Evolutionary conservation across 2,888 invertebrate genomes (phyloP).

Genomic region (Epicampocera succincta): DNA sequence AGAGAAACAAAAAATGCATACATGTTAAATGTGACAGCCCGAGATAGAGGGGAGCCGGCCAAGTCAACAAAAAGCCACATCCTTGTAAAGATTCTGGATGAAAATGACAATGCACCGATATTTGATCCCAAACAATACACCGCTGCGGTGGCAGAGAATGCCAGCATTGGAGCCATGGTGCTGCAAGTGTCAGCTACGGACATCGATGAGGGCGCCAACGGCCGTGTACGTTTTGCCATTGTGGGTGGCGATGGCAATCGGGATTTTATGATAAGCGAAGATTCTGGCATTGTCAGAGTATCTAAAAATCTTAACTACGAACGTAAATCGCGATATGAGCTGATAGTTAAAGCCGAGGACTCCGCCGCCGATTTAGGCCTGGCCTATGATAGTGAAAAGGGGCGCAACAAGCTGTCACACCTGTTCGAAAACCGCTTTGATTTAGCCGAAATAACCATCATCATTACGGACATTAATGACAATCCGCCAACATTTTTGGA

Average conservation of each 20-base stretch:
- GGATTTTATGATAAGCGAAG: constrained; percentile 95
- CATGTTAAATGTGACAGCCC: constrained; percentile 89
- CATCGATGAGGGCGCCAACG: constrained; percentile 93
- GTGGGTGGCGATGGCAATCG: constrained; percentile 93
- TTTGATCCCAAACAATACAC: constrained; percentile 95
- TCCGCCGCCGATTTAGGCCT: constrained; percentile 87
- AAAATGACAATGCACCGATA: constrained; percentile 94
- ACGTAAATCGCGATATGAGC: constrained; percentile 90
- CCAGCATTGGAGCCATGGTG: constrained; percentile 95
- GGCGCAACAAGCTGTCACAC: constrained; percentile 50
- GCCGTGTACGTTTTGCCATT: constrained; percentile 95
- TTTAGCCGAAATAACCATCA: constrained; percentile 91
- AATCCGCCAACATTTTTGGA: constrained; percentile 95
- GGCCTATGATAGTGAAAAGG: constrained; percentile 61
- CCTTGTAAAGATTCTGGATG: constrained; percentile 89
- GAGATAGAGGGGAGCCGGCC: constrained; percentile 93
- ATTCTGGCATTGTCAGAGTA: constrained; percentile 93
- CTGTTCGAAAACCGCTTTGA: constrained; percentile 84
- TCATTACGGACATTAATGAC: constrained; percentile 95
- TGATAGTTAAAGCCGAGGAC: constrained; percentile 94
- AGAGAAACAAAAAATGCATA: constrained; percentile 90
- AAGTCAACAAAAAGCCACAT: constrained; percentile 87
- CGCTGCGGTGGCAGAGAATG: constrained; percentile 94
- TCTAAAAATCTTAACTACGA: constrained; percentile 97
- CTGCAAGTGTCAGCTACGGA: constrained; percentile 95